Evolutionary conservation across 1,140 invertebrate genomes (phyloP), one percentile per base, ranked within the genome.

Genomic region (Caenorhabditis brenneri): DNA sequence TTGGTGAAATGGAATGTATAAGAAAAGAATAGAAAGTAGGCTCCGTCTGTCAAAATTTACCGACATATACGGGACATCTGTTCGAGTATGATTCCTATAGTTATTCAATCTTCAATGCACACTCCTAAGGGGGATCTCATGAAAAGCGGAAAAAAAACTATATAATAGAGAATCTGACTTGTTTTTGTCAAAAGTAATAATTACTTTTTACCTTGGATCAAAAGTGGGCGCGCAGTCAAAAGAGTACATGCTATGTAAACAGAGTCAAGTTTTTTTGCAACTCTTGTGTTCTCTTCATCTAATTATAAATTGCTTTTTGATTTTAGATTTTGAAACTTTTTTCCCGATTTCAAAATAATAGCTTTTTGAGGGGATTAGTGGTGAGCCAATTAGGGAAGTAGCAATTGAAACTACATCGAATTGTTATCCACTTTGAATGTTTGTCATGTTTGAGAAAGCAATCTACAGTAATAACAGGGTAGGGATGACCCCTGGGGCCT

Each of bases 381-480:
- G 6, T 65, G 33, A 65, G 7, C 2, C 58, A 36, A 65, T 36
- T 65, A 65, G 16, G 29, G 19, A 36, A 65, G 36, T 65, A 19
- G 7, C 12, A 65, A 19, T 36, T 4, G 58, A 65, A 65, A 58
- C 53, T 29, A 29, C 53, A 58, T 31, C 53, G 29, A 65, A 19
- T 74, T 74, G 65, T 74, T 74, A 74, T 74, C 65, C 65, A 42
- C 36, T 27, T 33, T 42, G 65, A 42, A 36, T 74, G 65, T 74
- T 74, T 74, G 36, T 42, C 29, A 2, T 36, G 33, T 33, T 74
- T 22, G 4, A 74, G 22, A 74, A 74, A 74, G 65, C 36, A 74
- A 74, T 74, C 65, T 74, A 74, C 65, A 74, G 65, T 74, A 74
- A 74, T 74, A 46, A 74, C n/a, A 29, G 65, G 65, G 65, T 74